These are phyloP conservation scores for Ochropleura leucogaster DNA, from an alignment of 2,888 invertebrate species.

Conservation along the genomic window DNA sequence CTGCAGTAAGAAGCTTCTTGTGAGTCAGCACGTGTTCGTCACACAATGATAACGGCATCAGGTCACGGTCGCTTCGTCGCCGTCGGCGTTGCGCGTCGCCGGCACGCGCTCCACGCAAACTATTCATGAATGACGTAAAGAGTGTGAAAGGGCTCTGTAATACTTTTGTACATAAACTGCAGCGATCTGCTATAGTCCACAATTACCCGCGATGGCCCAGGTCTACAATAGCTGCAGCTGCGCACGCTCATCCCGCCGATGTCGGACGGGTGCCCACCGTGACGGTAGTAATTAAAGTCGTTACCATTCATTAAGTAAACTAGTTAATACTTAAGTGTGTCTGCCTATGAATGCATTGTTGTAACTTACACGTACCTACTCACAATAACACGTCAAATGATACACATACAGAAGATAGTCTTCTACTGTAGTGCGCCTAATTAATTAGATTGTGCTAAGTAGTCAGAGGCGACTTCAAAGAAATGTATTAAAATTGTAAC, in stretches of 20 bases:
- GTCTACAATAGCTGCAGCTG: constrained; percentile 44
- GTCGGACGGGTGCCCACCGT: constrained; percentile 21
- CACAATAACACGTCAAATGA: background rate
- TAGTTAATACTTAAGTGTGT: constrained; percentile 8
- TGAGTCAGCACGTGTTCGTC: constrained; percentile 28
- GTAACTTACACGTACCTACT: background rate
- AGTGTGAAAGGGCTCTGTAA: constrained; percentile 15
- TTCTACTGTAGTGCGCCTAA: background rate
- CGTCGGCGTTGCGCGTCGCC: background rate
- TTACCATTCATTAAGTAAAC: constrained; percentile 41
- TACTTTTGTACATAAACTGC: background rate
- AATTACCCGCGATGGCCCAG: background rate
- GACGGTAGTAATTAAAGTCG: constrained; percentile 28
- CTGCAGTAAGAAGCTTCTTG: no score
- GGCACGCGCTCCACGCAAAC: constrained; percentile 17
- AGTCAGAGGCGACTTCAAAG: background rate
- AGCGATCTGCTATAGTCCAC: constrained; percentile 10
- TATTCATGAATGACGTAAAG: constrained; percentile 30
- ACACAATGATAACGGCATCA: background rate
- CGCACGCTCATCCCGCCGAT: constrained; percentile 24
- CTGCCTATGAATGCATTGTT: background rate
- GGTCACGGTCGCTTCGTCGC: constrained; percentile 17
- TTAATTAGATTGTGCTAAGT: background rate
- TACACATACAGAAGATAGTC: background rate
- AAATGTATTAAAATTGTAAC: background rate